phyloP scores from a whole-genome alignment of 2,888 invertebrate species.

The Acholoe squamosa region DNA sequence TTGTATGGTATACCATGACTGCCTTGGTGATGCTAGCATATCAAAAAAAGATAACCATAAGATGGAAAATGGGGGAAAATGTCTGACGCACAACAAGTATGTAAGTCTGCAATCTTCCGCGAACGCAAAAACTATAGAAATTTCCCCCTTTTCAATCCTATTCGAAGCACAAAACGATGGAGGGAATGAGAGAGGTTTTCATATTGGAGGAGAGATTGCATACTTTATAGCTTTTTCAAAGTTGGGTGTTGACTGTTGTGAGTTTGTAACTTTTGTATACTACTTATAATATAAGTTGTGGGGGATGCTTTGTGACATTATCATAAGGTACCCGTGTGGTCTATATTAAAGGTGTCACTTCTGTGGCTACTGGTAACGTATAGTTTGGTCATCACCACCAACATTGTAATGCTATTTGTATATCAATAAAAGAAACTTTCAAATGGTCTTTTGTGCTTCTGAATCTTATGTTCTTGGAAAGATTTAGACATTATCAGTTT shows the following conservation, averaged over 20 bases:
- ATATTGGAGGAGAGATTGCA: neutral
- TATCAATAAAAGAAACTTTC: neutral
- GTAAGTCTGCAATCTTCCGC: conserved; percentile 40
- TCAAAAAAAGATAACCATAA: conserved; percentile 6
- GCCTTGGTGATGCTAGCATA: conserved; percentile 51
- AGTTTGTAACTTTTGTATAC: conserved; percentile 19
- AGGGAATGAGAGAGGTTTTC: neutral
- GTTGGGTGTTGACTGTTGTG: neutral
- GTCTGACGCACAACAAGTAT: conserved; percentile 48
- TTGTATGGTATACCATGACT: conserved; percentile 34
- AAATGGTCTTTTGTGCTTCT: neutral
- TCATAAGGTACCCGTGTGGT: neutral
- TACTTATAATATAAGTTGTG: neutral
- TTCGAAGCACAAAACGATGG: conserved; percentile 15
- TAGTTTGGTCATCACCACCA: neutral
- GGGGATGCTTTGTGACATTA: neutral
- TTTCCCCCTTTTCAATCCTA: conserved; percentile 22
- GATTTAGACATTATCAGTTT: no score
- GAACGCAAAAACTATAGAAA: conserved; percentile 35
- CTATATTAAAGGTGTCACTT: neutral
- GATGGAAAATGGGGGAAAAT: neutral
- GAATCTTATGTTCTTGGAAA: no score
- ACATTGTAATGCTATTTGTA: conserved; percentile 22
- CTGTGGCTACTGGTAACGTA: neutral
- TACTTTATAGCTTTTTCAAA: conserved; percentile 32